Base-by-base conservation (phyloP, 2,888 invertebrate genomes). In the Suillia variegata region DNA sequence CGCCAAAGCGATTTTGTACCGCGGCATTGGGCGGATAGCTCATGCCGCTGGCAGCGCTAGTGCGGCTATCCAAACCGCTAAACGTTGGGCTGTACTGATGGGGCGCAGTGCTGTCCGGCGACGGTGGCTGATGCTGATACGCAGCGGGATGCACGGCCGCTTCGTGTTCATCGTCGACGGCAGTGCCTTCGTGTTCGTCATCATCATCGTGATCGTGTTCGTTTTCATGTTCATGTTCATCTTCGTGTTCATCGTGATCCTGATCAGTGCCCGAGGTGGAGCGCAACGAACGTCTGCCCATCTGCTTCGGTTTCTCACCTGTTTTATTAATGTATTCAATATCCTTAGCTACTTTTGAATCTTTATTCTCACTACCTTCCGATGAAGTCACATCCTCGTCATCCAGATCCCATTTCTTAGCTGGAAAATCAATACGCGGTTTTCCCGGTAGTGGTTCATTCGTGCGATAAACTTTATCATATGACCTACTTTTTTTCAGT, bases 401-500 rank as follows among this genome's bases (percentile, higher is more conserved):
- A 61, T 88, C 88, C 56, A 92, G 81, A 78, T 92, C 92, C 89
- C 90, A 91, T 62, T 87, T 87, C 81, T 92, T 92, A 67, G 90
- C 89, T 68, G 91, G 91, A 82, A 93, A 93, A 62, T 91, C 91
- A 69, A 89, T 86, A 63, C 89, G 85, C 42, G 94, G 92, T 74
- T 88, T 87, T 56, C 85, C 85, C 61, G 83, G 81, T 67, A 94
- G 82, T 54, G 94, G 94, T 83, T 95, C 94, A 76, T 93, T 85
- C 10, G 94, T 95, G 67, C 89, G 86, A 80, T 95, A 95, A 54
- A 89, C 88, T 80, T 87, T 89, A 76, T 94, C 94, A 79, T 93
- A 94, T 68, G 85, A 87, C 67, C 89, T 85, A 69, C 88, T 86
- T 79, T 89, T 90, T 82, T 88, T 89, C 62, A 81, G 63, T 49